phyloP scores from a whole-genome alignment of 2,888 invertebrate genomes.

The Boloria selene region DNA sequence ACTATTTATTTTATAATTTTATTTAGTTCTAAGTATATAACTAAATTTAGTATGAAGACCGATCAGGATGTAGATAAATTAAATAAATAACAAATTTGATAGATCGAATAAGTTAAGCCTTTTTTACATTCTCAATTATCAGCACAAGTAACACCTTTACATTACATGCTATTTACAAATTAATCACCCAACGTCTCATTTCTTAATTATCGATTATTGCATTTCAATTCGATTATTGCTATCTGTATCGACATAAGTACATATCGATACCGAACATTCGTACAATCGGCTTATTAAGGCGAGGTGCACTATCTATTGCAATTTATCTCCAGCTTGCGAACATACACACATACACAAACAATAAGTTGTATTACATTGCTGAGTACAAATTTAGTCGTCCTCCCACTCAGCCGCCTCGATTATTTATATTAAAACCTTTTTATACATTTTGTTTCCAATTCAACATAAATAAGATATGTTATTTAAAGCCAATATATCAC shows the following conservation, averaged over 20 bases:
- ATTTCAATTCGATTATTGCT: conserved; percentile 38
- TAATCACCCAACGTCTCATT: conserved; percentile 18
- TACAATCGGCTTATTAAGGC: conserved; percentile 61
- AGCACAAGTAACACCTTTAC: not conserved
- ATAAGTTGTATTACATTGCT: conserved; percentile 70
- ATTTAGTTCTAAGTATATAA: too few relatives aligned
- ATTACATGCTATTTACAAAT: conserved; percentile 22
- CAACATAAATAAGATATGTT: conserved; percentile 84
- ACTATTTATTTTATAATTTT: too few relatives aligned
- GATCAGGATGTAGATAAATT: too few relatives aligned
- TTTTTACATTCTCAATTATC: too few relatives aligned
- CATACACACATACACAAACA: conserved; percentile 42
- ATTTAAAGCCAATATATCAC: conserved; percentile 82
- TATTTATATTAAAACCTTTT: conserved; percentile 79
- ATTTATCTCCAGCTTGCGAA: conserved; percentile 63
- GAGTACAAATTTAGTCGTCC: conserved; percentile 79
- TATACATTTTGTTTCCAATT: conserved; percentile 80
- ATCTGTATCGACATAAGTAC: conserved; percentile 29
- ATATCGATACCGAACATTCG: conserved; percentile 1
- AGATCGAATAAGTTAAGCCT: too few relatives aligned
- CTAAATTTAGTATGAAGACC: too few relatives aligned
- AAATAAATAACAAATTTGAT: too few relatives aligned
- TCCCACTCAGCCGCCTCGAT: conserved; percentile 69
- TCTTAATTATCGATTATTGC: conserved; percentile 11
- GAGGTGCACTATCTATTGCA: conserved; percentile 67